These are phyloP conservation scores for Hermaeophaga mercurialis DNA, from an alignment of 2,888 invertebrate genomes.

Conservation along the genomic window DNA sequence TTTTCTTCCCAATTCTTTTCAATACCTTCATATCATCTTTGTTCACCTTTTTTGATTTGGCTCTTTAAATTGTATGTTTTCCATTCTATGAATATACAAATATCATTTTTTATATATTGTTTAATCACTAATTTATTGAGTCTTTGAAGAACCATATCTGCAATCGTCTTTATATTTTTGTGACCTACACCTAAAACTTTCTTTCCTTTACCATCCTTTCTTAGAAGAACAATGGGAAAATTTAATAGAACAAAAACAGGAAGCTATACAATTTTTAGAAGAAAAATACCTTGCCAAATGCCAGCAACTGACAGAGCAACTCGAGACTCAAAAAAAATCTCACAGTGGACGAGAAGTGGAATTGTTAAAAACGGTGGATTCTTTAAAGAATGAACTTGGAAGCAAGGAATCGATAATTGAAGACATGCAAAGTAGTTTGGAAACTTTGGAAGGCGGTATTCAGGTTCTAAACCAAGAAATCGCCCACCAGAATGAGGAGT, in stretches of 20 bases:
- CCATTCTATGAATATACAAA: no score
- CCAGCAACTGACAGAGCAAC: slow-evolving; percentile 58
- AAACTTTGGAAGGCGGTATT: slow-evolving; percentile 57
- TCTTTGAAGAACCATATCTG: no score
- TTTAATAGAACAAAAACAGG: slow-evolving; percentile 67
- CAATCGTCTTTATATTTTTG: no score
- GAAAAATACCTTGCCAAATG: slow-evolving; percentile 63
- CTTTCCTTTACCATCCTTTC: slow-evolving; percentile 16
- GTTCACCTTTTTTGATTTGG: no score
- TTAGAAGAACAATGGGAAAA: slow-evolving; percentile 70
- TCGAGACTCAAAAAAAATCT: slow-evolving; percentile 55
- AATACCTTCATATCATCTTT: no score
- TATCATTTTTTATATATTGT: no score
- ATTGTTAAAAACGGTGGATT: slow-evolving; percentile 54
- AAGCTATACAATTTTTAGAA: slow-evolving; percentile 65
- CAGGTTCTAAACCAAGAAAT: slow-evolving; percentile 57
- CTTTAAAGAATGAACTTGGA: slow-evolving; percentile 54
- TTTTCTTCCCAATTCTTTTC: no score
- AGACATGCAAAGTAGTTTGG: slow-evolving; percentile 57
- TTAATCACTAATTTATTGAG: no score
- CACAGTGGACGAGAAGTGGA: slow-evolving; percentile 55
- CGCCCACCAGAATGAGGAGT: slow-evolving; percentile 52
- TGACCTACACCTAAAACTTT: no score
- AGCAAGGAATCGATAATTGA: slow-evolving; percentile 54
- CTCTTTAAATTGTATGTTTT: no score